phyloP scores from a whole-genome alignment of 2,113 vertebrate genomes.

The Siniperca knerii region DNA sequence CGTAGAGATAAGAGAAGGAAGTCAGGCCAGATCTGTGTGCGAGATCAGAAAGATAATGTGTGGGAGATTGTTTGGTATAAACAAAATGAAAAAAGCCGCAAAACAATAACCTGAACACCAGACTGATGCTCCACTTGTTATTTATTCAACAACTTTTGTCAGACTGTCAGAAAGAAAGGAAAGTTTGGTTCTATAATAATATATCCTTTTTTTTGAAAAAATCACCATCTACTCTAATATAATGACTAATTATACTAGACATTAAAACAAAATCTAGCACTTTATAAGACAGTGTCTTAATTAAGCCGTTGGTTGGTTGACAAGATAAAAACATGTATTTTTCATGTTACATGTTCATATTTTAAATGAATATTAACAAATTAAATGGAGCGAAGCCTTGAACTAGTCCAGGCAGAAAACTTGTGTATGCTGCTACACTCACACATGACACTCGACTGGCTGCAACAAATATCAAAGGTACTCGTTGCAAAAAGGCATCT shows the following conservation, averaged over 20 bases:
- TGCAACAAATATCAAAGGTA: background rate
- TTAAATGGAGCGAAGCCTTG: background rate
- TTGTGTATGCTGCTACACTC: background rate
- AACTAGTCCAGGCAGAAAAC: background rate
- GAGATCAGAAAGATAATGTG: conserved; percentile 44
- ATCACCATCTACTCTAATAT: too few species aligned
- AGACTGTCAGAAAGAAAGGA: background rate
- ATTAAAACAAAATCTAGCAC: background rate
- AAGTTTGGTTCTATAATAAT: background rate
- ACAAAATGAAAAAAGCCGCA: conserved; percentile 17
- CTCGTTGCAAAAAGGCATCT: background rate
- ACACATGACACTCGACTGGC: too few species aligned
- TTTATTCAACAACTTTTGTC: conserved; percentile 17
- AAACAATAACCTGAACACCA: conserved; percentile 18
- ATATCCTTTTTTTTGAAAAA: background rate
- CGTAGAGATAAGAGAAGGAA: conserved; percentile 41
- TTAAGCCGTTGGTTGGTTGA: background rate
- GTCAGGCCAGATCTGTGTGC: conserved; percentile 42
- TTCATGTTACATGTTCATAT: background rate
- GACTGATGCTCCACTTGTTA: background rate
- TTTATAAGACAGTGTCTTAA: background rate
- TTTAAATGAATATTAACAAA: background rate
- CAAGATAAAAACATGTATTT: background rate
- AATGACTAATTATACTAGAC: background rate
- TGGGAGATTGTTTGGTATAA: conserved; percentile 2